Evolutionary conservation across 2,113 vertebrate species (phyloP).

Genomic region (Vombatus ursinus): DNA sequence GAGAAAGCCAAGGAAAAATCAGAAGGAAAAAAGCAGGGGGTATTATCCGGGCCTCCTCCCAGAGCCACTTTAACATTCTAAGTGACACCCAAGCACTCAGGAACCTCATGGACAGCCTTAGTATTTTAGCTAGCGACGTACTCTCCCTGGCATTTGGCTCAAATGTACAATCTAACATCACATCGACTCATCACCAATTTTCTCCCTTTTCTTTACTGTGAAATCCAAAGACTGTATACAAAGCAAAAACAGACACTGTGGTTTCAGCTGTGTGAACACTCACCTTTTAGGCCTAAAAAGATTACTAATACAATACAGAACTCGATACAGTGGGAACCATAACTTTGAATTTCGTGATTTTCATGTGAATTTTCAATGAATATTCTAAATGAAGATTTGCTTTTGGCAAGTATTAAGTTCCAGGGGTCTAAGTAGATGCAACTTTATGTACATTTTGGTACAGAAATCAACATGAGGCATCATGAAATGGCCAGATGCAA

Average conservation of each 20-base stretch:
- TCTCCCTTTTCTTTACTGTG: neutral
- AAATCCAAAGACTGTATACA: neutral
- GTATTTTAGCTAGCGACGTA: neutral
- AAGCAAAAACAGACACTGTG: constrained; percentile 5
- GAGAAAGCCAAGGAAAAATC: neutral
- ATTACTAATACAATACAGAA: neutral
- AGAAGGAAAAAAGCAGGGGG: neutral
- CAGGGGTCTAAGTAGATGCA: neutral
- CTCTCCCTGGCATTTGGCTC: neutral
- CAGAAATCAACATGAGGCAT: neutral
- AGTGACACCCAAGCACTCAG: neutral
- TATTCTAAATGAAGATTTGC: neutral
- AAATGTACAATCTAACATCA: neutral
- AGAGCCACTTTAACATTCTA: neutral
- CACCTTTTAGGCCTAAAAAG: neutral
- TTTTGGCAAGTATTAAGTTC: neutral
- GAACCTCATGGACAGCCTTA: neutral
- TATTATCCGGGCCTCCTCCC: neutral
- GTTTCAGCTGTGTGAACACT: constrained; percentile 15
- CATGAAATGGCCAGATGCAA: neutral
- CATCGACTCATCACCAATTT: constrained; percentile 19
- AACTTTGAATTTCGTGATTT: constrained; percentile 35
- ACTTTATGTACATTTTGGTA: neutral
- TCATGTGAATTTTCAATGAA: constrained; percentile 6
- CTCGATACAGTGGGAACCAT: neutral